Evolutionary conservation across 2,888 invertebrate species (phyloP), one percentile per base, ranked within the genome.

Genomic region (Agrochola lychnidis): DNA sequence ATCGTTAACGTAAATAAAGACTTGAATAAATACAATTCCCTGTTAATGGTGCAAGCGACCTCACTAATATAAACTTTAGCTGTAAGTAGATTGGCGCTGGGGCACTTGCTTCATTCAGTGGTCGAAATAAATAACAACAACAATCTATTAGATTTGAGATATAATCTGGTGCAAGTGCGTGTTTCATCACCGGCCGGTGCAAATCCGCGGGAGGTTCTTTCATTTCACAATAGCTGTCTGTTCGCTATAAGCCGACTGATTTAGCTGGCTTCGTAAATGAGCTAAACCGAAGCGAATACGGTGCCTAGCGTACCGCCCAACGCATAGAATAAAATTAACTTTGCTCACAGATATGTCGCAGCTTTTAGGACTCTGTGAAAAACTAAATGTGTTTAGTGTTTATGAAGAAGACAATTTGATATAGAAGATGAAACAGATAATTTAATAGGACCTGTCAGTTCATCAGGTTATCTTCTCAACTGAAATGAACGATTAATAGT

Each of bases 181-280:
- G 91, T 94, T 94, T 92, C 93, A 91, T 91, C 92, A 92, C 88
- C 86, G 83, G 82, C 88, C 87, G 90, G 91, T 89, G 91, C 90
- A 91, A 91, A 92, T 91, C 93, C 85, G 89, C 92, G 86, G 93
- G 93, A 92, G 93, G 93, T 94, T 94, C 92, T 91, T 89, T 91
- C 84, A 87, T 93, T 93, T 90, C 93, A 91, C 93, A 93, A 94
- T 91, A 83, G 79, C 83, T 79, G 84, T 90, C 88, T 87, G 91
- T 90, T 91, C 91, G 89, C 86, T 90, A 90, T 89, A 91, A 89
- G 89, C 89, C 89, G 89, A 90, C 92, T 92, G 94, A 94, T 94
- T 92, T 93, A 91, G 90, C 91, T 88, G 87, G 82, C 90, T 90
- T 90, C 91, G 91, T 92, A 94, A 93, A 94, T 93, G 92, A 94